Evolutionary conservation across 2,113 vertebrate species (phyloP).

Genomic region (Neopipo cinnamomea): DNA sequence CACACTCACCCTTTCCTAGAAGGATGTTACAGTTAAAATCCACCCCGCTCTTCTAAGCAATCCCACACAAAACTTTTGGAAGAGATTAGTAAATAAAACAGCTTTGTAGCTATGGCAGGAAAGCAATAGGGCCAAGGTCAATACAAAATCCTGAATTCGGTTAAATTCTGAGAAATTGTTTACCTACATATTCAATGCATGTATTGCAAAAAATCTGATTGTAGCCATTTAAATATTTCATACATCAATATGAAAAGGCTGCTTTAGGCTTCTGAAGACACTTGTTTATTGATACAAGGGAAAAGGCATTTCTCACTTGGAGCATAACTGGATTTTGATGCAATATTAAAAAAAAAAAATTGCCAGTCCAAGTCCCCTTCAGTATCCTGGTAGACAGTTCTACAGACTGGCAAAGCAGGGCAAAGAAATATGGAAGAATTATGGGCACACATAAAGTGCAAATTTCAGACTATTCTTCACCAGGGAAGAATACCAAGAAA

Average conservation of each 20-base stretch:
- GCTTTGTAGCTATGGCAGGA: neutral
- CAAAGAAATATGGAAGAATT: neutral
- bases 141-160: neutral
- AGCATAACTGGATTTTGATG: neutral
- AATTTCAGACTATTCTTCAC: neutral
- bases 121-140: neutral
- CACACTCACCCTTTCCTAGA: neutral
- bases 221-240: neutral
- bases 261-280: neutral
- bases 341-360: neutral
- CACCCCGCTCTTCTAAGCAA: neutral
- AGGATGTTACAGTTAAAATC: neutral
- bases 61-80: neutral
- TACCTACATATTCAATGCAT: neutral
- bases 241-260: neutral
- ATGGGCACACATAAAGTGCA: neutral
- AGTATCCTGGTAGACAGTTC: neutral
- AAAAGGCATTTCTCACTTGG: neutral
- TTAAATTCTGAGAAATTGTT: neutral
- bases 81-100: neutral
- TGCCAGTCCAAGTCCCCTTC: neutral
- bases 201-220: neutral
- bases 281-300: neutral
- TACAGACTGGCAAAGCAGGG: neutral
- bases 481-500: neutral